Evolutionary conservation across 2,113 vertebrate species (phyloP).

Genomic region (Regulus satrapa): DNA sequence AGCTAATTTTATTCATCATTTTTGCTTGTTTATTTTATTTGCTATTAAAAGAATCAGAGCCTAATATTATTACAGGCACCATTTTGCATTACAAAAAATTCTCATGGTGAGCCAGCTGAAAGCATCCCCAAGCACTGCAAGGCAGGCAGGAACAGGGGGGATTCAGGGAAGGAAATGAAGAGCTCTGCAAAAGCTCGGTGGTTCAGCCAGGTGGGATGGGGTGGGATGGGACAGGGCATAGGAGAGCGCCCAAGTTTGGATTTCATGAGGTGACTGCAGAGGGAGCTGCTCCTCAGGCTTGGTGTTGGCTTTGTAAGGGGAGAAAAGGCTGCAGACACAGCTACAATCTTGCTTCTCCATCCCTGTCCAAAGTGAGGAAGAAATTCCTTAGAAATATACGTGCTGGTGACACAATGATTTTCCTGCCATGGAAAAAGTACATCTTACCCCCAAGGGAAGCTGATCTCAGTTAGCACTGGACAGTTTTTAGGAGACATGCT

Average conservation of each 20-base stretch:
- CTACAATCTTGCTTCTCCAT: background rate
- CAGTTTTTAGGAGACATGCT: background rate
- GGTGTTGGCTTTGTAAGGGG: background rate
- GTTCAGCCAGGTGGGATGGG: background rate
- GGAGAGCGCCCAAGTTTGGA: background rate
- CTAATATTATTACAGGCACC: background rate
- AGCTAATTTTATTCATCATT: background rate
- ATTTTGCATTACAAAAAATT: background rate
- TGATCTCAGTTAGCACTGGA: background rate
- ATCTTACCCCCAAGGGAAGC: background rate
- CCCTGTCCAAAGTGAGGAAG: background rate
- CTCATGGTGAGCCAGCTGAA: background rate
- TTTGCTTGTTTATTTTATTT: background rate
- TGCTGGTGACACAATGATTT: background rate
- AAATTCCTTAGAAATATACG: background rate
- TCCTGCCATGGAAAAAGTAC: background rate
- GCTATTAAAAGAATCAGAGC: background rate
- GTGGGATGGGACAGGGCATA: background rate
- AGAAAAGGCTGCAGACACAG: background rate
- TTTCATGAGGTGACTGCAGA: constrained; percentile 5
- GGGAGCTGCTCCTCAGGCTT: constrained; percentile 32
- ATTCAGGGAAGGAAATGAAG: background rate
- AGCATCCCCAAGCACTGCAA: background rate
- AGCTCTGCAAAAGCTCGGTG: background rate
- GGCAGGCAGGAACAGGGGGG: background rate